Evolutionary conservation across 2,113 vertebrate species (phyloP).

Genomic region (Phyllopteryx taeniolatus): DNA sequence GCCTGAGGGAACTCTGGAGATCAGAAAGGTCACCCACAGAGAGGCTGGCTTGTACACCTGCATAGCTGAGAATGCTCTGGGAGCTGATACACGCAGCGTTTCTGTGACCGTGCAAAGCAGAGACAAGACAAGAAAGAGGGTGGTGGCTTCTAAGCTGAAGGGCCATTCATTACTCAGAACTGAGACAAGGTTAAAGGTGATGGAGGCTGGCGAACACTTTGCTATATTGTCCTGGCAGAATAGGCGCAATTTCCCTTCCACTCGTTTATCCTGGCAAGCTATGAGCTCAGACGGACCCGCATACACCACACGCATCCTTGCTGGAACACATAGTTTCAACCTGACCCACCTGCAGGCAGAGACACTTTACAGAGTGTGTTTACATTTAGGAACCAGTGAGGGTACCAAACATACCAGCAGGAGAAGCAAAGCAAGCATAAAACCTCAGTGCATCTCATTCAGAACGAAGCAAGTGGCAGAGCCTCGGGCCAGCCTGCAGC

Average conservation of each 20-base stretch:
- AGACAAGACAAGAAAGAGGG: conserved; percentile 47
- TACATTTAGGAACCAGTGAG: conserved; percentile 76
- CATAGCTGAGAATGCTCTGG: conserved; percentile 90
- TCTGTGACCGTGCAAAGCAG: conserved; percentile 77
- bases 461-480: conserved; percentile 50
- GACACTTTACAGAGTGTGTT: conserved; percentile 87
- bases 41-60: conserved; percentile 92
- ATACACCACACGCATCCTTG: conserved; percentile 79
- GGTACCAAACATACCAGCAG: conserved; percentile 65
- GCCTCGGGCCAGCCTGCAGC: conserved; percentile 30
- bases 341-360: conserved; percentile 84
- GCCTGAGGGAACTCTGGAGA: conserved; percentile 88
- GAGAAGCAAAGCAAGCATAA: conserved; percentile 79
- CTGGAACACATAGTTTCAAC: conserved; percentile 85
- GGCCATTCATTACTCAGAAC: conserved; percentile 18
- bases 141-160: conserved; percentile 29
- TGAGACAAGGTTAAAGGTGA: conserved; percentile 63
- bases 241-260: conserved; percentile 77
- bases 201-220: conserved; percentile 76
- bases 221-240: conserved; percentile 83
- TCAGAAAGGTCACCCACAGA: conserved; percentile 66
- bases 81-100: conserved; percentile 86
- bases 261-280: conserved; percentile 85
- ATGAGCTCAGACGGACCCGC: conserved; percentile 52
- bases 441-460: conserved; percentile 50